Base-by-base conservation (phyloP, 1,140 invertebrate species). In the Capitella teleta region DNA sequence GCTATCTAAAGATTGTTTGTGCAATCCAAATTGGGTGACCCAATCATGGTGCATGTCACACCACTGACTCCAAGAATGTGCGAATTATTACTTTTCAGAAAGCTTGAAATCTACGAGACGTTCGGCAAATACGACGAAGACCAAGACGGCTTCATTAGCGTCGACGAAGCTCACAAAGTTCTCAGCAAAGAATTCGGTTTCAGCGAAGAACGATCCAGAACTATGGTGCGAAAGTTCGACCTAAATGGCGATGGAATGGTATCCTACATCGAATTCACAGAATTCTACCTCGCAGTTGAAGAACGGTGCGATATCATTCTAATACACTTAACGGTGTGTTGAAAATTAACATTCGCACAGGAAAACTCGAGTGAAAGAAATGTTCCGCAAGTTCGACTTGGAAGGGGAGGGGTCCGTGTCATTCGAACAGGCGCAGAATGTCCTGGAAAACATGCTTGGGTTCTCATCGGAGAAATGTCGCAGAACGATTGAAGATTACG, bases 91-190 rank as follows among this genome's bases (percentile, higher is more conserved):
- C 18, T 6, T 41, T 41, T 10, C 45, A 47, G 45, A 19, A 47
- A 47, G 45, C n/a, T 47, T 26, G 45, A 47, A 21, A 47, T 47
- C n/a, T 47, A 32, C 36, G 25, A 47, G 24, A 47, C 30, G 28
- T 47, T 47, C 24, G 45, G 45, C 12, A 47, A 47, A 19, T 47
- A 18, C 24, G 45, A 47, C 45, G 12, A 26, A 14, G 30, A 47
- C 28, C n/a, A 38, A 19, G 45, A 47, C 18, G 28, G 45, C 16
- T n/a, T 47, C 28, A 47, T 47, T 30, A 38, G 25, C 28, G 25
- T 14, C 4, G 45, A 26, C n/a, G 45, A 47, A 19, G 45, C 45
- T 16, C 45, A 47, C 28, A n/a, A n/a, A 34, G 18, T 47, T 10
- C 24, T 47, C 10, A 14, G 36, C 26, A 14, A 32, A 4, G 45